phyloP scores from a whole-genome alignment of 2,888 invertebrate species.

The Trissolcus japonicus region DNA sequence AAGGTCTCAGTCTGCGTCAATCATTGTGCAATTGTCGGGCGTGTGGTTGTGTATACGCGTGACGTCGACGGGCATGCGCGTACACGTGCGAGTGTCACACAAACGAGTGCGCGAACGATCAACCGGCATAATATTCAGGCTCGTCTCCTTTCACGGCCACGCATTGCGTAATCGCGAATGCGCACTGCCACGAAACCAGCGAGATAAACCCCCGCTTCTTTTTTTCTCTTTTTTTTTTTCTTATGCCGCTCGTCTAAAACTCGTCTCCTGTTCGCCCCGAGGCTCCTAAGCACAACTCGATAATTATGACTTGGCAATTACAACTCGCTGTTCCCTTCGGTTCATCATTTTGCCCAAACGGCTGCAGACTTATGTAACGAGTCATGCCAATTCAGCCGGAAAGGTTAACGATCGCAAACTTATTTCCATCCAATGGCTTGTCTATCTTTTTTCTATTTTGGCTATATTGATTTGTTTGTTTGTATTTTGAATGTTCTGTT shows the following conservation, averaged over 20 bases:
- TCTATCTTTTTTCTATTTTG: too few species aligned
- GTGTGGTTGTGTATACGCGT: constrained; percentile 13
- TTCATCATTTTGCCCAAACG: constrained; percentile 14
- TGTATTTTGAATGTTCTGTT: too few species aligned
- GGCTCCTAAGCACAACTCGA: constrained; percentile 8
- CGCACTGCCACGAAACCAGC: constrained; percentile 66
- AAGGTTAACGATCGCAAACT: constrained; percentile 44
- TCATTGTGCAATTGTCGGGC: constrained; percentile 54
- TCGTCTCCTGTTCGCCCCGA: constrained; percentile 1
- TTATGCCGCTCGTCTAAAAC: too few species aligned
- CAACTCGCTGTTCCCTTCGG: not conserved
- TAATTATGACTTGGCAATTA: not conserved
- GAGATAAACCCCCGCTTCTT: constrained; percentile 59
- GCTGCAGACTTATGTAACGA: constrained; percentile 25
- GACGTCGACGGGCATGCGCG: constrained; percentile 45
- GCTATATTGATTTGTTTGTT: too few species aligned
- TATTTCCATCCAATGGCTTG: constrained; percentile 20
- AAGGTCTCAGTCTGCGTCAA: constrained; percentile 36
- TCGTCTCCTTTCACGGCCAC: constrained; percentile 73
- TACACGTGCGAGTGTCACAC: constrained; percentile 30
- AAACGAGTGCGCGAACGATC: constrained; percentile 26
- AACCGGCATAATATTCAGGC: constrained; percentile 58
- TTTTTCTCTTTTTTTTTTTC: constrained; percentile 1
- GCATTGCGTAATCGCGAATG: constrained; percentile 74
- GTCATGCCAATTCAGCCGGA: constrained; percentile 34